These are phyloP conservation scores for Xenopus borealis DNA, from an alignment of 2,113 vertebrate species.

Conservation along the genomic window DNA sequence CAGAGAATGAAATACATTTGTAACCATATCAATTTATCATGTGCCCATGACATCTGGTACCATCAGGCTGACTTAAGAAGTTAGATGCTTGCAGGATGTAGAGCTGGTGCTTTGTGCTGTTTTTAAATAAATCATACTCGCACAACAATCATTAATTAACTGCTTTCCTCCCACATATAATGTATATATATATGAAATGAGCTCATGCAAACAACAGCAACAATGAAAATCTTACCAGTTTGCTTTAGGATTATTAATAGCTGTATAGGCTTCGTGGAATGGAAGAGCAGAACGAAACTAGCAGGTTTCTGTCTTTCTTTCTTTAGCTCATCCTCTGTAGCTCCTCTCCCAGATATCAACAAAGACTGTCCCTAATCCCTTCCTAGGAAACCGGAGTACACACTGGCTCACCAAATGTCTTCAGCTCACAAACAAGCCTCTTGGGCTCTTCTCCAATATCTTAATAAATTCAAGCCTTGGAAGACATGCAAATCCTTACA, in stretches of 20 bases:
- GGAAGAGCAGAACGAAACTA: conserved; percentile 55
- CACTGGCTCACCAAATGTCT: conserved; percentile 59
- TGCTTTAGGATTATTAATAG: conserved; percentile 59
- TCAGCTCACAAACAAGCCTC: conserved; percentile 58
- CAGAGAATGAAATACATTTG: too few species aligned
- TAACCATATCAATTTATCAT: too few species aligned
- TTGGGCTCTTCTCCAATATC: conserved; percentile 41
- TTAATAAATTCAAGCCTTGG: conserved; percentile 44
- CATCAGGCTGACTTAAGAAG: too few species aligned
- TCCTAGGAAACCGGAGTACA: conserved; percentile 56
- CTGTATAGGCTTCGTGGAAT: conserved; percentile 55
- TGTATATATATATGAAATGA: conserved; percentile 12
- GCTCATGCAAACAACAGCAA: conserved; percentile 50
- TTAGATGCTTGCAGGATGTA: neutral
- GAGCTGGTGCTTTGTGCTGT: neutral
- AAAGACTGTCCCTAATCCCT: conserved; percentile 74
- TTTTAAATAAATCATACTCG: neutral
- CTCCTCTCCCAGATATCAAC: conserved; percentile 64
- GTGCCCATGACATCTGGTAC: too few species aligned
- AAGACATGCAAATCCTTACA: conserved; percentile 37
- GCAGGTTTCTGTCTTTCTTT: conserved; percentile 54
- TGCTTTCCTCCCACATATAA: conserved; percentile 50
- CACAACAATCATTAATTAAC: conserved; percentile 52
- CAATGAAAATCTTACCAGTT: conserved; percentile 69
- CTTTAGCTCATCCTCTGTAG: conserved; percentile 60